Percentiles rank a stretch among this genome's conserved stretches.
Evolutionary conservation across 1,140 invertebrate species (phyloP).

Genomic region (Gonioctena quinquepunctata): DNA sequence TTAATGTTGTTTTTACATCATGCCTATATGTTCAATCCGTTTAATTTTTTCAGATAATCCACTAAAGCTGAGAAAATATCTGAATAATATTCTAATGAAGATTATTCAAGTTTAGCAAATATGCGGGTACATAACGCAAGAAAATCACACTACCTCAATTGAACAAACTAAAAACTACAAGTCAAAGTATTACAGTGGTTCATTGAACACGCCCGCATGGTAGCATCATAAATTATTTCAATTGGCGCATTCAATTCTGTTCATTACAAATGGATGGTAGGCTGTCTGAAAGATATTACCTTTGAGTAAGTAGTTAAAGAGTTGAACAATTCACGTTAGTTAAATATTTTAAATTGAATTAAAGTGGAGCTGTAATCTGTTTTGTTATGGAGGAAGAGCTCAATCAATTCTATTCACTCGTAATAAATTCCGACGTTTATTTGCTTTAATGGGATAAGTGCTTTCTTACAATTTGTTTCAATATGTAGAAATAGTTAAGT

Average conservation of each 20-base stretch:
- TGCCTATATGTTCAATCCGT: no score
- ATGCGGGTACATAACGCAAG: no score
- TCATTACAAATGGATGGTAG: not conserved
- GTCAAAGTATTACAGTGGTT: no score
- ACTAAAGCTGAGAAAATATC: no score
- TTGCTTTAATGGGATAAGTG: not conserved
- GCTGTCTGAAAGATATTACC: not conserved
- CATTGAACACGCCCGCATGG: no score
- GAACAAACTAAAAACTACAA: no score
- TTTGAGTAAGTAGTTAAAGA: not conserved
- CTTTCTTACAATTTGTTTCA: not conserved
- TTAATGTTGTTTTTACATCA: no score
- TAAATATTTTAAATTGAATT: not conserved
- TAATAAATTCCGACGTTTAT: not conserved
- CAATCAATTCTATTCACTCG: not conserved
- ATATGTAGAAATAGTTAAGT: not conserved
- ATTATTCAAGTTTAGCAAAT: no score
- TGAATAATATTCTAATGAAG: no score
- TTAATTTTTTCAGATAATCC: no score
- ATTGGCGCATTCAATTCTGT: not conserved
- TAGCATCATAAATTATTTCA: not conserved
- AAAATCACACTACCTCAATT: no score
- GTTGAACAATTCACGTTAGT: not conserved
- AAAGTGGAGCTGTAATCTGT: not conserved
- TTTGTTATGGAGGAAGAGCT: not conserved